Evolutionary conservation across 2,888 invertebrate genomes (phyloP), one percentile per base, ranked within the genome.

Genomic region (Galerucella calmariensis): DNA sequence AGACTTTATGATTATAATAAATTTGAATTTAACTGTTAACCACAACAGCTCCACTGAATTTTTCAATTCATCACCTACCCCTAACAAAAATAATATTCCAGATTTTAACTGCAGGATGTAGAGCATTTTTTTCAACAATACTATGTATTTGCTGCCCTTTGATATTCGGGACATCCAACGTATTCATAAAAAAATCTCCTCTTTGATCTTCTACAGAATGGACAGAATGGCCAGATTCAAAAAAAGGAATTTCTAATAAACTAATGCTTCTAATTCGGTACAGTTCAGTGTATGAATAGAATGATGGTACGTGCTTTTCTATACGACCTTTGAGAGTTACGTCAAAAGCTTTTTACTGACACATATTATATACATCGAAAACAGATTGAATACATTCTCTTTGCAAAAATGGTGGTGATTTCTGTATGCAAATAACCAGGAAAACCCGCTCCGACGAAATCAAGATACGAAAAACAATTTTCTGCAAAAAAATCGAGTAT

Each of bases 201-300:
- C 61, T 61, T 61, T 61, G 61, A 61, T 61, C 35, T 35, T 41
- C n/a, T 61, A n/a, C n/a, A n/a, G n/a, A n/a, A n/a, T n/a, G n/a
- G n/a, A 61, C n/a, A 35, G 41, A 27, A 61, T 61, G 4, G 61
- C 35, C 41, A 27, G 61, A n/a, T 61, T 61, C 14, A 12, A 14
- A 61, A 35, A 35, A 61, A 35, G 27, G 16, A 35, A 41, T n/a
- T 61, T 35, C 61, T 61, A 61, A 61, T 61, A 61, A 41, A 61
- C 61, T 61, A 61, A 61, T 61, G 61, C 61, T 61, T 35, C 35
- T 41, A 61, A 61, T 61, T 61, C 61, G 41, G 61, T 27, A 61
- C 35, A 61, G 61, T 61, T n/a, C n/a, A n/a, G n/a, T n/a, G n/a
- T n/a, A n/a, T n/a, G n/a, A n/a, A n/a, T n/a, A n/a, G n/a, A n/a